phyloP scores from a whole-genome alignment of 2,113 vertebrate genomes.

The Lathamus discolor region DNA sequence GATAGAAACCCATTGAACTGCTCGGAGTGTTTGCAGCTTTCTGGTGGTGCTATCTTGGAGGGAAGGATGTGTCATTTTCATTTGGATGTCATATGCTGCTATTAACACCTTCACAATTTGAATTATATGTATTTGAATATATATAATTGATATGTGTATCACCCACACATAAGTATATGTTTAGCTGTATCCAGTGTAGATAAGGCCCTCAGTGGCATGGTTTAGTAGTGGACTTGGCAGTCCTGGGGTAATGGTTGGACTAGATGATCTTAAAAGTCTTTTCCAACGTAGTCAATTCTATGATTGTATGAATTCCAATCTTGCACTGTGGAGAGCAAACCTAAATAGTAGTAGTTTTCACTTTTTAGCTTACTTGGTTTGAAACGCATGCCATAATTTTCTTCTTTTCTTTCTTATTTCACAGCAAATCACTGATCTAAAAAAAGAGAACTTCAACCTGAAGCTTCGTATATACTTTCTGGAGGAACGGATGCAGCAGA shows the following conservation, averaged over 20 bases:
- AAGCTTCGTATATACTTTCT: constrained; percentile 98
- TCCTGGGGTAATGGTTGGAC: not conserved
- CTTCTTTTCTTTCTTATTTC: constrained; percentile 7
- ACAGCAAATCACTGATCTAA: constrained; percentile 95
- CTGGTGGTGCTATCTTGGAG: not conserved
- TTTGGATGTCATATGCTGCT: not conserved
- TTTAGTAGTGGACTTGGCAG: not conserved
- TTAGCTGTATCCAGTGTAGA: fast-evolving
- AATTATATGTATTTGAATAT: fast-evolving
- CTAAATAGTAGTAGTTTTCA: not conserved
- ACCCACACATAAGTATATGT: fast-evolving
- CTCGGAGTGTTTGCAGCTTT: not conserved
- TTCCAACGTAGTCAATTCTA: not conserved
- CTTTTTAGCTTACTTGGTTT: not conserved
- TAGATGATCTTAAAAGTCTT: not conserved
- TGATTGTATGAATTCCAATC: not conserved
- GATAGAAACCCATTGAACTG: not conserved
- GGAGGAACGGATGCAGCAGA: constrained; percentile 94
- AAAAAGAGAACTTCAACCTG: constrained; percentile 98
- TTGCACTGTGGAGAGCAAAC: not conserved
- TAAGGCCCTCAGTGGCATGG: not conserved
- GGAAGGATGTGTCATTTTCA: not conserved
- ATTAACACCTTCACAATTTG: not conserved
- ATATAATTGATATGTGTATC: no score
- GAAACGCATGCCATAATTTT: not conserved